Base-by-base conservation (phyloP, 2,797 vertebrate species). In the Limosa lapponica region DNA sequence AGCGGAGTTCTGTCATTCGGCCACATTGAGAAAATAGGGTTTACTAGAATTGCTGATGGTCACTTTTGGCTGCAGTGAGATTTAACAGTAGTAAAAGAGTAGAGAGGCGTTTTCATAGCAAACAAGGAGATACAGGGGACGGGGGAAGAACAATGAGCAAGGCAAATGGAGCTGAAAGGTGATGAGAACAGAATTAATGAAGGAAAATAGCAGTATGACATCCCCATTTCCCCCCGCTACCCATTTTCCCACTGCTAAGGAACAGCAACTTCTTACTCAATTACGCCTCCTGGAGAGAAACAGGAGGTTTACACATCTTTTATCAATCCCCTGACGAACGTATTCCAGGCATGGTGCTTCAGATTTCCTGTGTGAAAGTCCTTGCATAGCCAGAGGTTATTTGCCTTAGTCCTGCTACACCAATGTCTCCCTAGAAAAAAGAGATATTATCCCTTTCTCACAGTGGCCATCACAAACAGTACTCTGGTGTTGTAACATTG, bases 221-320 rank as follows among this genome's bases (percentile, higher is more conserved):
- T 8, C 12, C 11, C 7, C 13, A n/a, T 8, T 2, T 4, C 1
- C 2, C 4, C 16, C 51, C 10, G 16, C 51, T 18, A 52, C 9
- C 25, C 13, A 6, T 11, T 79, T 84, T 84, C 44, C 48, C n/a
- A 43, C 13, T 73, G 36, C 51, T 85, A 34, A 11, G 16, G 39
- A 70, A 62, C n/a, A 57, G 20, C 27, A 78, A 16, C 55, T 73
- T 39, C 49, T 48, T 64, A 65, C 24, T 78, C 46, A 52, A 2
- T 49, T 62, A 57, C 1, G 2, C 10, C 59, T 82, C 7, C 51
- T 74, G 80, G 44, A 83, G 54, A 48, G 28, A 25, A 79, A 28
- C 11, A 62, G 11, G 10, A 43, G 16, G 2, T 32, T 87, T 78
- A 43, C 8, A 15, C 2, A 27, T 46, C 41, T 55, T 57, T 4